A percentile compares a stretch with the other conserved stretches of the same genome.
These are phyloP conservation scores for Xiphophorus hellerii DNA, from an alignment of 2,113 vertebrate species.

Conservation along the genomic window DNA sequence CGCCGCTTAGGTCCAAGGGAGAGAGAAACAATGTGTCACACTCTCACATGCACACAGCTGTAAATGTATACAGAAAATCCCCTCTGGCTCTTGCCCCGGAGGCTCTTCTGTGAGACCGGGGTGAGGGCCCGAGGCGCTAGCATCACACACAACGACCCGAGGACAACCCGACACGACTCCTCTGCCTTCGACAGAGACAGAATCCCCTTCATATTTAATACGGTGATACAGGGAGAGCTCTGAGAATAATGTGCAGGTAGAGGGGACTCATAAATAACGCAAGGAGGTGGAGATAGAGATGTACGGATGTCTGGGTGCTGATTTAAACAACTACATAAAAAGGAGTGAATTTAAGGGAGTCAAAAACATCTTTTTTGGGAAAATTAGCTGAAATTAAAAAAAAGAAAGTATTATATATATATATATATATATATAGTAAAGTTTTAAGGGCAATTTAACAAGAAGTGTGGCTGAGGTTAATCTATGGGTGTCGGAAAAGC, in stretches of 20 bases:
- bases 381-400: constrained; percentile 27
- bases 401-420: not conserved
- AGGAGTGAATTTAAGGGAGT: not conserved
- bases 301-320: constrained; percentile 26
- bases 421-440: too few species aligned
- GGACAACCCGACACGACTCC: constrained; percentile 62
- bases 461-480: not conserved
- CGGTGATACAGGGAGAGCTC: constrained; percentile 53
- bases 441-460: too few species aligned
- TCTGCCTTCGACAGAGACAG: constrained; percentile 60
- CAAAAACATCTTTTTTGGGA: constrained; percentile 4
- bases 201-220: constrained; percentile 72
- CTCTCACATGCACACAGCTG: constrained; percentile 41
- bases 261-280: constrained; percentile 63
- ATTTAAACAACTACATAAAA: constrained; percentile 10
- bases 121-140: constrained; percentile 59
- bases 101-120: constrained; percentile 64
- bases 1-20: constrained; percentile 27
- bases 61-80: constrained; percentile 58
- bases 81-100: constrained; percentile 70
- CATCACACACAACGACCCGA: constrained; percentile 67
- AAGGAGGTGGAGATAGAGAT: constrained; percentile 59
- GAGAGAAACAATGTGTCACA: constrained; percentile 31
- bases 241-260: constrained; percentile 49
- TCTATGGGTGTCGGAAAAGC: not conserved